Conservation (phyloP, 2,888 invertebrate species). For the Matsumyia berberina region DNA sequence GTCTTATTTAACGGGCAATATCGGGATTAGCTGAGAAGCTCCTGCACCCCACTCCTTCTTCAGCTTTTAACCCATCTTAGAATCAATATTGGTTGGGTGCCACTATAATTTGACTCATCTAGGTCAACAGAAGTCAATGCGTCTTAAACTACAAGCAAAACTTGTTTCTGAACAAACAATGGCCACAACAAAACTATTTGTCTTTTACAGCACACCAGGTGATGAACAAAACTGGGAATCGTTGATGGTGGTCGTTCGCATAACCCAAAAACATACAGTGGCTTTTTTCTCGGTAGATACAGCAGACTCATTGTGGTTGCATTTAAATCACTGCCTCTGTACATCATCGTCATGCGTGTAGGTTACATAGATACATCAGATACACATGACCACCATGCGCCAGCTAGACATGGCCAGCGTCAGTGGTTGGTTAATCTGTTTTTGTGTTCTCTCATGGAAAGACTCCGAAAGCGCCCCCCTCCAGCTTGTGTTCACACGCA, state of each 20-base stretch:
- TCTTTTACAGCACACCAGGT: slow-evolving; percentile 39
- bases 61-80: no score
- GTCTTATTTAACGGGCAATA: no score
- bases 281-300: neutral
- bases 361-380: slow-evolving; percentile 14
- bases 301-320: slow-evolving; percentile 36
- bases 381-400: slow-evolving; percentile 14
- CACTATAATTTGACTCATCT: no score
- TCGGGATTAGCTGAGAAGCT: no score
- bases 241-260: slow-evolving; percentile 7
- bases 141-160: neutral
- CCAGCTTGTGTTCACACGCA: slow-evolving; percentile 1
- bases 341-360: slow-evolving; percentile 16
- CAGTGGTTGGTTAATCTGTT: slow-evolving; percentile 1
- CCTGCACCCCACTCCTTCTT: no score
- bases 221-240: neutral
- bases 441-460: slow-evolving; percentile 2
- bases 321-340: slow-evolving; percentile 4
- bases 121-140: neutral
- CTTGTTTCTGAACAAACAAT: neutral
- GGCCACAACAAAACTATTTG: slow-evolving; percentile 9
- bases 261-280: slow-evolving; percentile 8
- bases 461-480: neutral
- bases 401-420: slow-evolving; percentile 39
- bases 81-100: no score